Evolutionary conservation across 2,888 invertebrate species (phyloP), one percentile per base, ranked within the genome.

Genomic region (Cataglyphis albicans): DNA sequence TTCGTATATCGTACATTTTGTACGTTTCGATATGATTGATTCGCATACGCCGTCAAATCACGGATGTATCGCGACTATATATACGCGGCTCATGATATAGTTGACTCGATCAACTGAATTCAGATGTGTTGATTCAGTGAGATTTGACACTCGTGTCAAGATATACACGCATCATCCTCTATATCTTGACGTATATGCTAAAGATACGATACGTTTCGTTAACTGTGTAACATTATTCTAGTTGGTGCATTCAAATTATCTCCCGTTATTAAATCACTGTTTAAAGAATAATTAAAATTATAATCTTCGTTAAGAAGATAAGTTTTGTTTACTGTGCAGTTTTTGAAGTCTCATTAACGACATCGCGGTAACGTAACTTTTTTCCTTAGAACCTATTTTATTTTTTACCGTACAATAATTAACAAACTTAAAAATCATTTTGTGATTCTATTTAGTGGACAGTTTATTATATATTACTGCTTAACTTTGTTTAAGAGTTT

Each of bases 101-200:
- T 70, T 70, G 72, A 78, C 44, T 70, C 44, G 68, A 70, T 78
- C 72, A 59, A 78, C 21, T 59, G 72, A 70, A 78, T 78, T 70
- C 59, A 70, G 44, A 18, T 70, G 70, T 21, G 78, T 70, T 78
- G 72, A 70, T 32, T 59, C 57, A 59, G 78, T 35, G 59, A 70
- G 55, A 72, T 78, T 70, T 78, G 59, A 70, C 78, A 44, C 35
- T 44, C 18, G 4, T 59, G 78, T 70, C 72, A 78, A 78, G 78
- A 59, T 59, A 44, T 7, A 44, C 32, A 18, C 41, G 41, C 9
- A 68, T 76, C 41, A 70, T 70, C 21, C 76, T 29, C 15, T 10
- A 4, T 57, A 41, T 15, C 29, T 41, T 57, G 75, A 41, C 32
- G 18, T 41, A 29, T 44, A 38, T 68, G 76, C 29, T 65, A 52